A percentile compares a stretch with the other conserved stretches of the same genome.
Evolutionary conservation across 2,113 vertebrate genomes (phyloP).

Genomic region (Isichthys henryi): DNA sequence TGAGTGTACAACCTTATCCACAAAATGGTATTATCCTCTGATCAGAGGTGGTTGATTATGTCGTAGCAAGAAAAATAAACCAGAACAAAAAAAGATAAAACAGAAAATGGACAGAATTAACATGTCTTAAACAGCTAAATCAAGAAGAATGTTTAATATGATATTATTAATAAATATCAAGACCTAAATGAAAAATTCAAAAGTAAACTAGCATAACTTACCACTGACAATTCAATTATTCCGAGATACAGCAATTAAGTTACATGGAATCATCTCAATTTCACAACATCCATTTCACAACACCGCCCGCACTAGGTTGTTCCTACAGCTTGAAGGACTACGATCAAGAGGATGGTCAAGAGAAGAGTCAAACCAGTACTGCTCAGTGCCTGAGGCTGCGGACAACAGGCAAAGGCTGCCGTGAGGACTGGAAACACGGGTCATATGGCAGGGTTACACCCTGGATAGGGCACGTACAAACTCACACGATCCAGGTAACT

Average conservation of each 20-base stretch:
- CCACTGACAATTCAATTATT: too few relatives aligned
- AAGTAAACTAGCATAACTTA: too few relatives aligned
- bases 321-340: neutral
- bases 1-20: neutral
- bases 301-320: neutral
- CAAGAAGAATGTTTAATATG: neutral
- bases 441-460: neutral
- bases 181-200: too few relatives aligned
- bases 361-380: neutral
- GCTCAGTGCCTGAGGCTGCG: neutral
- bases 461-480: neutral
- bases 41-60: neutral
- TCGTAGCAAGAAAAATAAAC: neutral
- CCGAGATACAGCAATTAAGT: too few relatives aligned
- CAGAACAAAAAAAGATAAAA: neutral
- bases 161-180: neutral
- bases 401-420: neutral
- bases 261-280: neutral
- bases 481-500: neutral
- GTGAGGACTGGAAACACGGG: neutral
- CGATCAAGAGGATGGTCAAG: neutral
- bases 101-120: neutral
- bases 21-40: neutral
- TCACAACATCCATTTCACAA: neutral
- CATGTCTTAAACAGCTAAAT: neutral